Base-by-base conservation (phyloP, 2,113 vertebrate species). In the Equus przewalskii region DNA sequence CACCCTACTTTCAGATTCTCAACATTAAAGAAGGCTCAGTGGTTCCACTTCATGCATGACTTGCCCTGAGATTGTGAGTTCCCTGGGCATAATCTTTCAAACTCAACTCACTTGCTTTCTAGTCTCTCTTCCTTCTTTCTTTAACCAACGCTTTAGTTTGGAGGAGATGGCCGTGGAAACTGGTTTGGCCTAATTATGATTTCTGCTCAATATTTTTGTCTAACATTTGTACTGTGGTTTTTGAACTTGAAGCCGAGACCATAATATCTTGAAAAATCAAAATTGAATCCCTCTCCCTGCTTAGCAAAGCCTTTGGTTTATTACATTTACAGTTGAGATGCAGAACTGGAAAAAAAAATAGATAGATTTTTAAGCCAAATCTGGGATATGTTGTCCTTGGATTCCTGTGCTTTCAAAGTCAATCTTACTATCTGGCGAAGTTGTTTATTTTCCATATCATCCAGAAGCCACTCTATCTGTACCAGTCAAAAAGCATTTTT, bases 251-350 rank as follows among this genome's bases (percentile, higher is more conserved):
- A 92, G 62, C 33, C 7, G 81, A 90, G 24, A 84, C 6, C 49
- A 3, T 80, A 78, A 8, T 67, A 88, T 62, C 16, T 82, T 96
- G n/a, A 89, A 96, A 96, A 93, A 92, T 90, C 36, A 95, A 69
- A 58, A 70, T 5, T 30, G 21, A 44, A 41, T 82, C 7, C 7
- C 5, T 83, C 28, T 14, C 30, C 22, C 16, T 94, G 33, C 33
- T 73, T 98, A 19, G 28, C 9, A 89, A 95, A 73, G 14, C 15
- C 62, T 78, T 94, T 89, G n/a, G 28, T 78, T 96, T 97, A 82
- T 94, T 95, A 76, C 2, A 33, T 81, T 94, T 56, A 80, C 22
- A 85, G 54, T 30, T 79, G 36, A 75, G 30, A 75, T 70, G 92
- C 16, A 95, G 28, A 92, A 65, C 30, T 84, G 16, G 10, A 14